Evolutionary conservation across 2,113 vertebrate genomes (phyloP).

Genomic region (Perccottus glenii): DNA sequence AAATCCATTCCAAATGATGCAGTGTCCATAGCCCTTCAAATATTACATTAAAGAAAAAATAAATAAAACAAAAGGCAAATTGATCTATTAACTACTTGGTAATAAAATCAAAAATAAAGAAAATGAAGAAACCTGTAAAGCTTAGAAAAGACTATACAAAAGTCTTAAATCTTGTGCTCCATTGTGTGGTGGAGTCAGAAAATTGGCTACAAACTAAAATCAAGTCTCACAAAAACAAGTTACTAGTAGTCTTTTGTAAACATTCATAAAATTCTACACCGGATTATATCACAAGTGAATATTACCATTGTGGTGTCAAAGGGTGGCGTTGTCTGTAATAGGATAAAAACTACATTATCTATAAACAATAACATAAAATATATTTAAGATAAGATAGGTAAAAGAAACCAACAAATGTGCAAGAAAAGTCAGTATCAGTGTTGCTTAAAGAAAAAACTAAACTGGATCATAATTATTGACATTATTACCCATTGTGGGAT

Average conservation of each 20-base stretch:
- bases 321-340: conserved; percentile 3
- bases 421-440: conserved; percentile 16
- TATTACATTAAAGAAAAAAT: conserved; percentile 35
- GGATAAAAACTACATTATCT: conserved; percentile 23
- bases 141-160: conserved; percentile 39
- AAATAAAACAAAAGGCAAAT: conserved; percentile 2
- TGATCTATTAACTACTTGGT: conserved; percentile 3
- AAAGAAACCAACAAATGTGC: conserved; percentile 17
- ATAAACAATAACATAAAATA: conserved; percentile 24
- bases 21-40: conserved; percentile 73
- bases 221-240: conserved; percentile 27
- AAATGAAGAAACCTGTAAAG: conserved; percentile 10
- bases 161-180: conserved; percentile 8
- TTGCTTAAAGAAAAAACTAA: conserved; percentile 5
- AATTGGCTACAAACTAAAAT: conserved; percentile 48
- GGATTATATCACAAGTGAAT: conserved; percentile 29
- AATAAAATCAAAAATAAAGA: neutral
- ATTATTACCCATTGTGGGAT: conserved; percentile 22
- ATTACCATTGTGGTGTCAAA: conserved; percentile 22
- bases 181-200: conserved; percentile 38
- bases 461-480: conserved; percentile 25
- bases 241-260: conserved; percentile 69
- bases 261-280: conserved; percentile 50
- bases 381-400: conserved; percentile 21
- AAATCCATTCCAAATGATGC: conserved; percentile 35